Conservation (phyloP, 2,797 vertebrate species). For the Syndactyla subalaris region DNA sequence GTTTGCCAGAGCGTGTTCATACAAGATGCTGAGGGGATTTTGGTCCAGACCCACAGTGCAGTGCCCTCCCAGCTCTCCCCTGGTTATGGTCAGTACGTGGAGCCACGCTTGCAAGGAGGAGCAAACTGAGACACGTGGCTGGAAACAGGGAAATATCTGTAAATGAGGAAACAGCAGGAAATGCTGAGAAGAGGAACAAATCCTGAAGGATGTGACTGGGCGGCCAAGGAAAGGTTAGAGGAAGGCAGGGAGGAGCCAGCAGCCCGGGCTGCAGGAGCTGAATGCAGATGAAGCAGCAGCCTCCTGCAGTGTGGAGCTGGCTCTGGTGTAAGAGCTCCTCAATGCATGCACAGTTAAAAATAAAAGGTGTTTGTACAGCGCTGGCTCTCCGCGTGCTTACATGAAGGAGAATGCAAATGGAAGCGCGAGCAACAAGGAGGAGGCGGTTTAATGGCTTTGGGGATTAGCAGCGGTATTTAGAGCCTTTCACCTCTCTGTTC, state of each 20-base stretch:
- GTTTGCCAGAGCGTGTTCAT: background rate
- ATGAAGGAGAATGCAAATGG: conserved; percentile 18
- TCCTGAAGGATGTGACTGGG: background rate
- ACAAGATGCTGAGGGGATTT: background rate
- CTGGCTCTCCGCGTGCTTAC: background rate
- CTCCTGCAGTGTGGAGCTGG: background rate
- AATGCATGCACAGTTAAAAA: background rate
- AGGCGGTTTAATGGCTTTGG: conserved; percentile 32
- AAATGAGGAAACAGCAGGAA: background rate
- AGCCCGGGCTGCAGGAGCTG: background rate
- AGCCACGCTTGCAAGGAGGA: background rate
- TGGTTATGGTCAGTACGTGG: background rate
- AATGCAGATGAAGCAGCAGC: background rate
- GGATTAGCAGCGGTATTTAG: background rate
- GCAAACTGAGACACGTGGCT: background rate
- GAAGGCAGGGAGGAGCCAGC: background rate
- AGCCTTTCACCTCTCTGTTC: conserved; percentile 46
- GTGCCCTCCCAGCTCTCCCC: background rate
- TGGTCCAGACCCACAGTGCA: background rate
- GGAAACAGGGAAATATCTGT: background rate
- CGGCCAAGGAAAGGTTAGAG: background rate
- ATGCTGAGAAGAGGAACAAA: background rate
- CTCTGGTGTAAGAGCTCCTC: background rate
- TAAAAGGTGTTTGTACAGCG: background rate
- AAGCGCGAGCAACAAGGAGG: background rate